Base-by-base conservation (phyloP, 2,888 invertebrate species). In the Drosophila paucipuncta region DNA sequence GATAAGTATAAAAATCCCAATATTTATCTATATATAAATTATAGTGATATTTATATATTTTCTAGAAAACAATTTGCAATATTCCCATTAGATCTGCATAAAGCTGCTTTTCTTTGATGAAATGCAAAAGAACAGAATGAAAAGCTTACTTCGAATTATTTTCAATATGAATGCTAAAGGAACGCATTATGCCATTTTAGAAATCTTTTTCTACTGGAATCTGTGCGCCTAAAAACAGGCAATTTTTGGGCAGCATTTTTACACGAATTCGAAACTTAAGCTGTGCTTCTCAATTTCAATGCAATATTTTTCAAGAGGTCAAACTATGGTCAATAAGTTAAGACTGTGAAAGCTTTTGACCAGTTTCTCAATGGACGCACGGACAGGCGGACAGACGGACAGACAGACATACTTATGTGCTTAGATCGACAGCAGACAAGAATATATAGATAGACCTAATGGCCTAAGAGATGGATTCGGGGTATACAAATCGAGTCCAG, bases 401-500 rank as follows among this genome's bases (percentile, higher is more conserved):
- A 7, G 13, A 22, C 22, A 13, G 13, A 13, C 47, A 7, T 13
- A 7, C 47, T 22, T 16, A 7, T n/a, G 13, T 53, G 31, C 31
- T 33, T 22, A 25, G 16, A 25, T 47, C 47, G 22, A 25, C 47
- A 25, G 7, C 16, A 16, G 47, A 55, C 35, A n/a, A 25, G 5
- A 18, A n/a, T 28, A 22, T 39, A 30, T 35, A 2, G 31, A 35
- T 35, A 35, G 13, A 35, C 35, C 13, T 16, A 16, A 35, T 35
- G 13, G 35, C 35, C 13, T 35, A 13, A 16, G 35, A 35, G 5
- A 35, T 52, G n/a, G 18, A 30, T 52, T 30, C n/a, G 1, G 2
- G 6, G 52, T 25, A 33, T 25, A 31, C 33, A 35, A 75, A 30
- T 52, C 50, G 49, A 58, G 28, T 39, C 50, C 57, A 64, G 67